Base-by-base conservation (phyloP, 2,888 invertebrate genomes). In the Steinernema scapterisci region DNA sequence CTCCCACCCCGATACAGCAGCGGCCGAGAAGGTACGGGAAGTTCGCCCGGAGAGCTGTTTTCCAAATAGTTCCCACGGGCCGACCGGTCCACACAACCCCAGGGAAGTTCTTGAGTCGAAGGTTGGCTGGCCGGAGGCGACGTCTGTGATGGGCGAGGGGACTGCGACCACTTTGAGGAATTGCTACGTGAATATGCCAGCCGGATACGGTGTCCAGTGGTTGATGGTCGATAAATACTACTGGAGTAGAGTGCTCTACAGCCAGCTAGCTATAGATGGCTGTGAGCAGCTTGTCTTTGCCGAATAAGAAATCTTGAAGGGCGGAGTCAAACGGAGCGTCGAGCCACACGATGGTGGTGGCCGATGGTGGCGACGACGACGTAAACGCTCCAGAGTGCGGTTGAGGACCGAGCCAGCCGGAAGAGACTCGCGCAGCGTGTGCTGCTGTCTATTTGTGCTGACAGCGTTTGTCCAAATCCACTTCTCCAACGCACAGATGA, bases 251-350 rank as follows among this genome's bases (percentile, higher is more conserved):
- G 63, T 63, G 63, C 63, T 63, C 63, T 63, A 63, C 63, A 63
- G 38, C 63, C 63, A 63, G 63, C 63, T 63, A 63, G 63, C 63
- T 63, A 63, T 63, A 63, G 63, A 63, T 63, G 63, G 63, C 63
- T 63, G 63, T 63, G 63, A 63, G 63, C 63, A 63, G 63, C 63
- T 63, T 63, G 63, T 63, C 63, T 63, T 63, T 63, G 63, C 63
- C 63, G 63, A 63, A 63, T 63, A 63, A 63, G 63, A 63, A 63
- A 63, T 63, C 63, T 63, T 63, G 38, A 63, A 63, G 63, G 63
- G 63, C 63, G 63, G 63, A 63, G 63, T 63, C 63, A 27, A 63
- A 38, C 27, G 31, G 63, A 63, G 63, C 63, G 63, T 38, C 63
- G 63, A 63, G 63, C 63, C 63, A 25, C 38, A 38, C 31, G 63